Evolutionary conservation across 1,140 invertebrate species (phyloP).

Genomic region (Himalopsyche phryganea): DNA sequence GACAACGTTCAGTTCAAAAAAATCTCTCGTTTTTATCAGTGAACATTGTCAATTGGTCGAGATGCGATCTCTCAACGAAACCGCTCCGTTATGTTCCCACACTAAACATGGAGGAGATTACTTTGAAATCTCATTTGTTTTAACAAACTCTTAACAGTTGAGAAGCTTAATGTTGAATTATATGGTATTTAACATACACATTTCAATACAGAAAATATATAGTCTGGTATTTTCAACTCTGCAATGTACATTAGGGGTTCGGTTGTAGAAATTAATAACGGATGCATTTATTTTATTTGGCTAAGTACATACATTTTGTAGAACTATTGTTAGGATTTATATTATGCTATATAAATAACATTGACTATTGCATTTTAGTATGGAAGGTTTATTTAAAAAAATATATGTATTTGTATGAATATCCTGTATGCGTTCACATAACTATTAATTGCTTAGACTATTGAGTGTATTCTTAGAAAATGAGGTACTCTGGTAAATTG

Average conservation of each 20-base stretch:
- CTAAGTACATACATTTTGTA: slow-evolving; percentile 30
- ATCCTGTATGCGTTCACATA: slow-evolving; percentile 21
- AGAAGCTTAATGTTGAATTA: not conserved
- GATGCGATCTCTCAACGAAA: not conserved
- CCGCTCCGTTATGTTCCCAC: not conserved
- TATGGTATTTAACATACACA: not conserved
- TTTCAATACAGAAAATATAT: slow-evolving; percentile 25
- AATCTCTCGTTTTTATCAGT: not conserved
- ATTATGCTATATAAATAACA: slow-evolving; percentile 33
- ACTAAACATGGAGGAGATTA: not conserved
- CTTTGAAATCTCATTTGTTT: not conserved
- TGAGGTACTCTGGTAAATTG: slow-evolving; percentile 35
- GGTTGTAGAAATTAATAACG: slow-evolving; percentile 9
- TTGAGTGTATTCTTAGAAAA: slow-evolving; percentile 35
- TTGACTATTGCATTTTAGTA: slow-evolving; percentile 33
- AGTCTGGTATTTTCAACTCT: slow-evolving; percentile 7
- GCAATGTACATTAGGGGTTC: slow-evolving; percentile 13
- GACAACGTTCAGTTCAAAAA: slow-evolving; percentile 4
- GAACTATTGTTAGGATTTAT: slow-evolving; percentile 28
- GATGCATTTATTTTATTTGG: slow-evolving; percentile 22
- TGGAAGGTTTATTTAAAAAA: slow-evolving; percentile 31
- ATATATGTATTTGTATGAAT: slow-evolving; percentile 33
- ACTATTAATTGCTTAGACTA: slow-evolving; percentile 29
- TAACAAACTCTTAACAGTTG: not conserved
- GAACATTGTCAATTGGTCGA: not conserved